Conservation (phyloP, 2,113 vertebrate genomes). For the Dasypus novemcinctus region DNA sequence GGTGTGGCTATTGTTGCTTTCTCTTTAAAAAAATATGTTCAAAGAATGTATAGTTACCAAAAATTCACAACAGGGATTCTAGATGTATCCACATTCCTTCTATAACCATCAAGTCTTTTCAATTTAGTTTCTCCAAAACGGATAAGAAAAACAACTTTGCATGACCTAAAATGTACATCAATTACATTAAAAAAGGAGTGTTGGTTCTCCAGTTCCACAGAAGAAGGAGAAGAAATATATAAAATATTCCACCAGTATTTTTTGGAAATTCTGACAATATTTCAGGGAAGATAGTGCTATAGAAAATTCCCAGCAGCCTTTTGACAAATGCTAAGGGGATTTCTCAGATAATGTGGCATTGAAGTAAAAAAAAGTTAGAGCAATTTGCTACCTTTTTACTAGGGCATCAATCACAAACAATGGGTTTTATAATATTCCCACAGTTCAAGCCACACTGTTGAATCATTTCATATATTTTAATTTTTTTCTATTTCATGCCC, state of each 20-base stretch:
- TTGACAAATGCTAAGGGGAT: slow-evolving; percentile 7
- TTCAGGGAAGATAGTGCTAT: background rate
- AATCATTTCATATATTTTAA: background rate
- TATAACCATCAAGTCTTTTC: background rate
- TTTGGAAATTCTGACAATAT: background rate
- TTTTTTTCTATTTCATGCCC: background rate
- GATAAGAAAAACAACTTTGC: background rate
- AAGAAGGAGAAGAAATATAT: background rate
- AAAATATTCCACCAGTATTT: background rate
- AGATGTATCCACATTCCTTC: background rate
- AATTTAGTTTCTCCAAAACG: background rate
- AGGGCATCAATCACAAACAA: background rate
- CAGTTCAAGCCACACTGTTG: background rate
- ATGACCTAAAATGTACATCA: background rate
- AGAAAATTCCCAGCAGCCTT: background rate
- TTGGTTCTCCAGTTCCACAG: background rate
- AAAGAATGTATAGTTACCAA: background rate
- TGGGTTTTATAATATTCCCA: background rate
- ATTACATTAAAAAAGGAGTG: slow-evolving; percentile 21
- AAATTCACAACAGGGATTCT: background rate
- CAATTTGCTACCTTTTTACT: background rate
- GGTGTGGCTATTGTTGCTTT: background rate
- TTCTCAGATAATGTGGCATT: slow-evolving; percentile 9
- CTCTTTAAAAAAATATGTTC: background rate
- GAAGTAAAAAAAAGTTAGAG: background rate